Conservation (phyloP, 1,140 invertebrate genomes). For the Pomacea maculata region DNA sequence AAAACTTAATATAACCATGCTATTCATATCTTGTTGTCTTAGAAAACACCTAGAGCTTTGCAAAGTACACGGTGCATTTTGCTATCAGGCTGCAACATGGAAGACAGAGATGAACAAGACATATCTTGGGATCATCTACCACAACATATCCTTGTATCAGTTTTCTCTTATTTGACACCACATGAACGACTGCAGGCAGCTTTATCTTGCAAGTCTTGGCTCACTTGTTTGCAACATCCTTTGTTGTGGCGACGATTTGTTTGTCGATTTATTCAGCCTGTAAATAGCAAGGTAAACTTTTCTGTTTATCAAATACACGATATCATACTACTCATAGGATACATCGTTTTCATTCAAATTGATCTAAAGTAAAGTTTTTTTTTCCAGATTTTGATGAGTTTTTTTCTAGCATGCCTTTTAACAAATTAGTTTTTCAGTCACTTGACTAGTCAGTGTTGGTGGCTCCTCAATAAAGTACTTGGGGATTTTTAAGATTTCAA, state of each 20-base stretch:
- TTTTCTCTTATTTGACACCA: slow-evolving; percentile 36
- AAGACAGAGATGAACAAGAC: background rate
- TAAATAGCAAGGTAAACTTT: slow-evolving; percentile 12
- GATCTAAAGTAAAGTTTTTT: too few relatives aligned
- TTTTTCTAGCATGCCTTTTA: too few relatives aligned
- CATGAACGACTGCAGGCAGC: slow-evolving; percentile 29
- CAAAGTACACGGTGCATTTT: background rate
- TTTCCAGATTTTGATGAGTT: too few relatives aligned
- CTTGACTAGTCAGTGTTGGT: too few relatives aligned
- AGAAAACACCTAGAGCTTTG: background rate
- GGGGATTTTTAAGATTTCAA: too few relatives aligned
- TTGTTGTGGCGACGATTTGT: slow-evolving; percentile 31
- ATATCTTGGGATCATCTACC: slow-evolving; percentile 25
- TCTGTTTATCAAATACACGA: too few relatives aligned
- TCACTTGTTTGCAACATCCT: slow-evolving; percentile 27
- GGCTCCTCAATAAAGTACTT: too few relatives aligned
- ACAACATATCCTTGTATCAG: slow-evolving; percentile 35
- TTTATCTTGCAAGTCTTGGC: slow-evolving; percentile 34
- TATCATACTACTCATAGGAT: too few relatives aligned
- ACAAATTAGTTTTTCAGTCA: too few relatives aligned
- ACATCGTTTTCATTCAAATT: too few relatives aligned
- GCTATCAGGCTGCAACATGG: background rate
- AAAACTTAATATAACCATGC: too few relatives aligned
- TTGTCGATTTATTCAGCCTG: slow-evolving; percentile 27
- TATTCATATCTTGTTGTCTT: too few relatives aligned